phyloP scores from a whole-genome alignment of 2,113 vertebrate genomes.

The Potamarius usumacintae region DNA sequence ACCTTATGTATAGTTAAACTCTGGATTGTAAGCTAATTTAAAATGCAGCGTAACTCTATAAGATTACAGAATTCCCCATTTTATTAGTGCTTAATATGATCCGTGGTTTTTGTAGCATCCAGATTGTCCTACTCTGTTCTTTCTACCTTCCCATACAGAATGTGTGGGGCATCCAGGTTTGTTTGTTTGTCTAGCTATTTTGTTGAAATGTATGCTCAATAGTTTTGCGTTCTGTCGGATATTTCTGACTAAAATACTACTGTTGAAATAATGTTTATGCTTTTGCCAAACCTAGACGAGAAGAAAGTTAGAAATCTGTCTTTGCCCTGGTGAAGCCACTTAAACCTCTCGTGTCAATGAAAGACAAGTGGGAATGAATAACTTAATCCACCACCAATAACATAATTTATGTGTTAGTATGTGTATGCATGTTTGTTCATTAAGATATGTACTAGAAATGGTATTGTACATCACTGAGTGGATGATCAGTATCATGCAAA shows the following conservation, averaged over 20 bases:
- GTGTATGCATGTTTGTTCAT: neutral
- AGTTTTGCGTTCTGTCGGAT: neutral
- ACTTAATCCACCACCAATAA: neutral
- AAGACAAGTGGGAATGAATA: neutral
- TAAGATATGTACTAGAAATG: neutral
- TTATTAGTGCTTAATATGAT: constrained; percentile 7
- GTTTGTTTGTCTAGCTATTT: neutral
- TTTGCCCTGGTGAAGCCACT: neutral
- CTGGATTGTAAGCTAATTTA: constrained; percentile 5
- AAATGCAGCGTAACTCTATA: neutral
- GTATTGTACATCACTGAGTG: neutral
- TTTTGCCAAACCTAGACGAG: neutral
- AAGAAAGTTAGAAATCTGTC: neutral
- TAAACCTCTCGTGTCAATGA: neutral
- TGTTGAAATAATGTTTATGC: neutral
- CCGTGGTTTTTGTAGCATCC: neutral
- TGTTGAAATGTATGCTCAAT: neutral
- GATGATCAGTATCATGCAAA: neutral
- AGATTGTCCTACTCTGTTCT: neutral
- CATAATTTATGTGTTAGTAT: neutral
- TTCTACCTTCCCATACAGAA: neutral
- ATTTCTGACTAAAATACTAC: neutral
- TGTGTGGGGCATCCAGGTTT: neutral
- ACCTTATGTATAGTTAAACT: constrained; percentile 29
- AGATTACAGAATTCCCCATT: neutral